phyloP scores from a whole-genome alignment of 2,797 vertebrate species.

The Hapalemur alaotrensis region DNA sequence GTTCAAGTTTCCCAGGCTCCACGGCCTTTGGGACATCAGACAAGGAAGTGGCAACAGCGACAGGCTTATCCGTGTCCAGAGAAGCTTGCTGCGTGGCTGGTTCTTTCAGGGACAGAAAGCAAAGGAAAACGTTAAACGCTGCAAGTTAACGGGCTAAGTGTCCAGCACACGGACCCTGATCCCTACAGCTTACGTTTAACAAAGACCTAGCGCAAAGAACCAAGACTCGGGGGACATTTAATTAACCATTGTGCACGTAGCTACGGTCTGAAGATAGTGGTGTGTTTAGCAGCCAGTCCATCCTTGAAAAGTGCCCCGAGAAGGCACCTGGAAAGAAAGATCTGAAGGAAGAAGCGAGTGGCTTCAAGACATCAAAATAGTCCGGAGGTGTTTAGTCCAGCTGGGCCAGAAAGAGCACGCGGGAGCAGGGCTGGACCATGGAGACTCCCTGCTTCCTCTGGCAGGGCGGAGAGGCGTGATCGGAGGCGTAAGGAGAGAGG shows the following conservation, averaged over 20 bases:
- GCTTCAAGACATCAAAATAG: background rate
- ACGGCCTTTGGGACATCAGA: slow-evolving; percentile 82
- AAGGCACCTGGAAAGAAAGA: background rate
- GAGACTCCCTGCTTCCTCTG: background rate
- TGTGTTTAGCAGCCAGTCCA: background rate
- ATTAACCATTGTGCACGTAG: fast-evolving
- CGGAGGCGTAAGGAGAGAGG: background rate
- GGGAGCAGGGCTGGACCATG: background rate
- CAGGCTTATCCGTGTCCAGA: slow-evolving; percentile 88
- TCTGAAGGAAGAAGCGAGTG: background rate
- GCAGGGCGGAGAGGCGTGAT: background rate
- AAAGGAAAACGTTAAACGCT: background rate
- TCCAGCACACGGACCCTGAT: background rate
- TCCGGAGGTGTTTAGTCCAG: background rate
- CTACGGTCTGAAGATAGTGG: fast-evolving
- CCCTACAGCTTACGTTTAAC: background rate
- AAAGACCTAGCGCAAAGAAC: background rate
- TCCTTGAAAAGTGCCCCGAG: background rate
- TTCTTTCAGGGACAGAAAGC: slow-evolving; percentile 85
- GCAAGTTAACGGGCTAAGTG: background rate
- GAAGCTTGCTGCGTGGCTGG: slow-evolving; percentile 82
- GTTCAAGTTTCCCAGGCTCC: slow-evolving; percentile 87
- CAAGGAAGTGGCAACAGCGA: slow-evolving; percentile 82
- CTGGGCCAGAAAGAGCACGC: background rate
- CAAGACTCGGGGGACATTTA: fast-evolving